phyloP scores from a whole-genome alignment of 2,113 vertebrate genomes.

The Chelonoidis abingdonii region DNA sequence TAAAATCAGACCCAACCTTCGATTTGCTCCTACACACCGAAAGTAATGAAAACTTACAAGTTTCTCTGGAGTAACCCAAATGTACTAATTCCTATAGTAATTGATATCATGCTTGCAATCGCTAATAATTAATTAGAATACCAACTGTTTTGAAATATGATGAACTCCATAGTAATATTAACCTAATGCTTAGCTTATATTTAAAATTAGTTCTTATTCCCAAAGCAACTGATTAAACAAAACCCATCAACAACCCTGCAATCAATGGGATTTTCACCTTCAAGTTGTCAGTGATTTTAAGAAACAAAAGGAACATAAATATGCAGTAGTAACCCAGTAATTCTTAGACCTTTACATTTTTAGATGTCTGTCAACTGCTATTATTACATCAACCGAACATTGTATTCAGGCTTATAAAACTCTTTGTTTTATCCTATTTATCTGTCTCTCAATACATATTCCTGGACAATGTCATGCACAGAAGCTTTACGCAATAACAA shows the following conservation, averaged over 20 bases:
- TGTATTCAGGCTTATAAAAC: not conserved
- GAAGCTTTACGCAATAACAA: not conserved
- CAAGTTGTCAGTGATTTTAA: slow-evolving; percentile 15
- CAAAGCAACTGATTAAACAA: slow-evolving; percentile 1
- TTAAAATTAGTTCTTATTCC: slow-evolving; percentile 36
- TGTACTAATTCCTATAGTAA: slow-evolving; percentile 39
- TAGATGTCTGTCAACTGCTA: not conserved
- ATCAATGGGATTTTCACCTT: not conserved
- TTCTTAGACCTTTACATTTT: not conserved
- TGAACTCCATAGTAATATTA: slow-evolving; percentile 38
- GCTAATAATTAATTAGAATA: slow-evolving; percentile 29
- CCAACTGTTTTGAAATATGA: slow-evolving; percentile 17
- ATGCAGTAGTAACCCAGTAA: not conserved
- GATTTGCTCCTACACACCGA: not conserved
- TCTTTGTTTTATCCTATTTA: not conserved
- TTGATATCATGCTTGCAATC: slow-evolving; percentile 1
- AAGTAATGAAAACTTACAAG: slow-evolving; percentile 20
- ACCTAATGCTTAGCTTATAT: slow-evolving; percentile 13
- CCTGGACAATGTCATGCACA: not conserved
- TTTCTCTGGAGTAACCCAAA: not conserved
- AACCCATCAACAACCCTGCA: not conserved
- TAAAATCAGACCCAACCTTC: slow-evolving; percentile 11
- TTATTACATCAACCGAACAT: not conserved
- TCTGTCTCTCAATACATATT: not conserved
- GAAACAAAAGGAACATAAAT: slow-evolving; percentile 17